Evolutionary conservation across 2,888 invertebrate species (phyloP), one percentile per base, ranked within the genome.

Genomic region (Plebejus anna): DNA sequence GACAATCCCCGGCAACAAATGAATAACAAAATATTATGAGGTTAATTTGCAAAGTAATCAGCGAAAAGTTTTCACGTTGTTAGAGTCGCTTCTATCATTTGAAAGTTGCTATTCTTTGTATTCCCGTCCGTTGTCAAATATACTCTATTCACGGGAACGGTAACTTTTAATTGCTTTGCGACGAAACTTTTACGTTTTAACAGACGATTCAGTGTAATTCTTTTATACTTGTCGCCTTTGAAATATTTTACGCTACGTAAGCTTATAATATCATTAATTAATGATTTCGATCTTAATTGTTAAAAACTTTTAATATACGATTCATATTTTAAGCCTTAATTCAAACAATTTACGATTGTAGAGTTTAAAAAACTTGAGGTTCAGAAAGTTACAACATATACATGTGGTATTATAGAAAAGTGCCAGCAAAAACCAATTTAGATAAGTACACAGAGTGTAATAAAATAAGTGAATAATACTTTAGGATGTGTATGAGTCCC

Each of bases 21-120:
- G 61, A 66, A 66, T 3, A 36, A 66, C 32, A 36, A 36, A 66
- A 66, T 22, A 22, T 22, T 66, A 36, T 36, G 13, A 66, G 32
- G 66, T 66, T 66, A 66, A 66, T 66, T 66, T 32, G 66, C 32
- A 66, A 66, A 32, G 66, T 36, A 66, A 66, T 66, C 66, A 66
- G 66, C 4, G 66, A 66, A 36, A 66, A 66, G 66, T 66, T 66
- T 66, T 32, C 11, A 36, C 5, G 61, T 66, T 32, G 13, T 66
- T 66, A 32, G 13, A 66, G 66, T 36, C 9, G 32, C 66, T 66
- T 66, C 66, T 16, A 36, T 66, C 32, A 66, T 66, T 66, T 66
- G 4, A 66, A 66, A 32, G 13, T 66, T 66, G 66, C 36, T 66
- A 22, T 59, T 59, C 59, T 66, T 66, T 36, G 66, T 66, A 66